Evolutionary conservation across 37 sponge, comb jelly and placozoan species (phyloP).

Genomic region (Chondrosia reniformis): DNA sequence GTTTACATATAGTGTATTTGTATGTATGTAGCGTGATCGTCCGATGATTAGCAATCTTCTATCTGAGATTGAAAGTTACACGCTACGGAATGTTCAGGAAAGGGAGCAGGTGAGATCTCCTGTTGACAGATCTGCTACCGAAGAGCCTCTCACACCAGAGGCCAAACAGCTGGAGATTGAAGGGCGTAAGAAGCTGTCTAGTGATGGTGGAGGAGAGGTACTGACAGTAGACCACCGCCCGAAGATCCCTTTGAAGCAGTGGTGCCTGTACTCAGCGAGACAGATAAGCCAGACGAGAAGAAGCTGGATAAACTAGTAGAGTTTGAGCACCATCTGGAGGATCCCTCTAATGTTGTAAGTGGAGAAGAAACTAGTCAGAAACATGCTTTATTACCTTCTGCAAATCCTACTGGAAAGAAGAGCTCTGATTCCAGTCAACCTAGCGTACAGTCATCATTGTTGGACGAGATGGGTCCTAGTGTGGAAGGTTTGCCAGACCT

Average conservation of each 20-base stretch:
- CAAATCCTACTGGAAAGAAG: too few relatives aligned
- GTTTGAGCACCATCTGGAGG: conserved; percentile 21
- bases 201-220: conserved; percentile 31
- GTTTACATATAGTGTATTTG: too few relatives aligned
- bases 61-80: conserved; percentile 25
- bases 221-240: conserved; percentile 50
- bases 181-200: not conserved
- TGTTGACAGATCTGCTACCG: not conserved
- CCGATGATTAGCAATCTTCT: conserved; percentile 25
- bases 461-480: too few relatives aligned
- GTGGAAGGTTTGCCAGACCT: too few relatives aligned
- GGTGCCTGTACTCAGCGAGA: conserved; percentile 30
- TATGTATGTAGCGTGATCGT: conserved; percentile 37
- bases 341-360: not conserved
- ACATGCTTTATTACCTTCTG: too few relatives aligned
- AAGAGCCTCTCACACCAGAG: not conserved
- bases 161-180: not conserved
- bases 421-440: too few relatives aligned
- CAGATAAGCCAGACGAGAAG: conserved; percentile 47
- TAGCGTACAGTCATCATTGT: too few relatives aligned
- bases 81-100: conserved; percentile 27
- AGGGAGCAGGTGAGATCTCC: not conserved
- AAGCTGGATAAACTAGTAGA: conserved; percentile 45
- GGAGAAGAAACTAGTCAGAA: not conserved
- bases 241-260: conserved; percentile 21